Evolutionary conservation across 2,113 vertebrate genomes (phyloP), one percentile per base, ranked within the genome.

Genomic region (Phyllopteryx taeniolatus): DNA sequence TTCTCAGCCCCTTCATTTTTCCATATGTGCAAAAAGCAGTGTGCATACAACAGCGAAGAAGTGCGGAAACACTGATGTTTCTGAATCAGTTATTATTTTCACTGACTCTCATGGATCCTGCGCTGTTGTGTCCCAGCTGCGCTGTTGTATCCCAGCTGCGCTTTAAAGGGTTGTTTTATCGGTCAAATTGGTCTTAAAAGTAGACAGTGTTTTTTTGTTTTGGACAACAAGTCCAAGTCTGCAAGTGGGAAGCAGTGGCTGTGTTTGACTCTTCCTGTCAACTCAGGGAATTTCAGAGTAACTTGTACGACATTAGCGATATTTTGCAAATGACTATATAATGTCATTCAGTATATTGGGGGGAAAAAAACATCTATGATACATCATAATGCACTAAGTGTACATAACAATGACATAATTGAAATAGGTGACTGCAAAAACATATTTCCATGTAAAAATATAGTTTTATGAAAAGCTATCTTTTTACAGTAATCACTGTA

Each of bases 1-100:
- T 67, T 17, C 20, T 68, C 53, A 72, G 73, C 71, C 78, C 63
- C 53, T 4, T 62, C 67, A 11, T 13, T 64, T 78, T 73, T 59
- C 61, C 67, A 70, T 22, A n/a, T 42, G 39, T 67, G 70, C 60
- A 59, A 65, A 46, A 3, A 31, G 51, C 71, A 19, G 27, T 53
- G 12, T 51, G 15, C 46, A 19, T 49, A 39, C 35, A 73, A 53
- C 49, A 53, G 14, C 15, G 1, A 46, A 19, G 27, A 19, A 63
- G 15, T 42, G 12, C 33, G 42, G 31, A 68, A 10, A 51, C 0
- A 43, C 2, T 10, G 35, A 42, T 42, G 33, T 42, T 39, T 42
- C 17, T 63, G 35, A 33, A 14, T 35, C 59, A 33, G 15, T 12
- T 53, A 53, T 53, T 53, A 53, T 53, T 53, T 53, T 14, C 17